Evolutionary conservation across 2,888 invertebrate genomes (phyloP), one percentile per base, ranked within the genome.

Genomic region (Hesperia comma): DNA sequence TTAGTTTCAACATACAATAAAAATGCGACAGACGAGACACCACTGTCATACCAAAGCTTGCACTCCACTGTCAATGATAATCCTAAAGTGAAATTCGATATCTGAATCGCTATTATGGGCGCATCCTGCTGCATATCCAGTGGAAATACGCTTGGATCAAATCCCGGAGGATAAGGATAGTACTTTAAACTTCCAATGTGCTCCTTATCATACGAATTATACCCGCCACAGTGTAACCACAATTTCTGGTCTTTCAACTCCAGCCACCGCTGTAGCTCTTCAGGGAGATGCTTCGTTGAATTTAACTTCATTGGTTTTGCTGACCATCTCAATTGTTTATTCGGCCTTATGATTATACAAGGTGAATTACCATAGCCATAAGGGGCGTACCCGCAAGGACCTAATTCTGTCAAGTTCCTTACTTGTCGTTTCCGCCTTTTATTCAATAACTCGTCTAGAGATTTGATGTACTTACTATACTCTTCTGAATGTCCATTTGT

Each of bases 101-200:
- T 77, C 70, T 91, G 92, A 43, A 92, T 72, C 6, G 87, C 91
- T 12, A 91, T 73, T 19, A 91, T 71, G 3, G 87, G 89, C 1
- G 86, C 80, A 7, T 75, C 71, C 6, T 63, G 71, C 14, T 74
- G 69, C 66, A 75, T 75, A 21, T 76, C 72, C 7, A 87, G 67
- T 5, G 92, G 88, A 63, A 85, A 90, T 26, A 75, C 43, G 4
- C 70, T 70, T 0, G 88, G 81, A 54, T 89, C 87, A 62, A 86
- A 80, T 6, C 91, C 92, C 1, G 92, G 92, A 0, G 92, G 92
- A 68, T 91, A 72, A 0, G 92, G 92, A 68, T 80, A 85, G 67
- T 92, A 92, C 19, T 74, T 79, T 68, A 92, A 83, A 7, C 43
- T 80, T 0, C 87, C 86, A 61, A 91, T 77, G 70, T 92, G 91